Percentiles rank a stretch among this genome's conserved stretches.
Conservation (phyloP, 2,888 invertebrate species). For the Vanessa cardui region DNA sequence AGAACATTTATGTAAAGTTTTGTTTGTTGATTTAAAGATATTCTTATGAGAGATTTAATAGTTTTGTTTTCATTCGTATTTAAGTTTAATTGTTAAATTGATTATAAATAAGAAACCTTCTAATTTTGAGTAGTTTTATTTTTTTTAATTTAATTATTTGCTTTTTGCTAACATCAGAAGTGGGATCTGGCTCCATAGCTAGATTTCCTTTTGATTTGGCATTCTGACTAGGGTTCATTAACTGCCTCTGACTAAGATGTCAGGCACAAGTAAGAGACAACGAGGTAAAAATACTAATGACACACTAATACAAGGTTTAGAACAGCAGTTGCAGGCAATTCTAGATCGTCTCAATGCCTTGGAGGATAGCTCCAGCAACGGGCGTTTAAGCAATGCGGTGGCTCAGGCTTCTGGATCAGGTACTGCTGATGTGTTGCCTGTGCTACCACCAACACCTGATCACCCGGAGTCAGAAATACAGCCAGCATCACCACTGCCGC, state of each 20-base stretch:
- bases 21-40: slow-evolving; percentile 2
- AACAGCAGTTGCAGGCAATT: slow-evolving; percentile 1
- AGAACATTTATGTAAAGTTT: neutral
- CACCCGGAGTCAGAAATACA: neutral
- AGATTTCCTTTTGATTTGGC: slow-evolving; percentile 2
- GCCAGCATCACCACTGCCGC: neutral
- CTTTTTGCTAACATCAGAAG: neutral
- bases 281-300: slow-evolving; percentile 3
- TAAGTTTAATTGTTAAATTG: neutral
- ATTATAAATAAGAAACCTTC: neutral
- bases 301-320: neutral
- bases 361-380: neutral
- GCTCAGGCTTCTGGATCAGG: slow-evolving; percentile 1
- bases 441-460: neutral
- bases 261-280: neutral
- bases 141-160: neutral
- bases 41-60: neutral
- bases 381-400: neutral
- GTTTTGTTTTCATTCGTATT: neutral
- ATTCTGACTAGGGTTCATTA: neutral
- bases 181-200: slow-evolving; percentile 3
- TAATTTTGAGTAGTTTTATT: neutral
- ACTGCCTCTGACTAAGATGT: neutral
- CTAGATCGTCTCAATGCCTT: slow-evolving; percentile 1
- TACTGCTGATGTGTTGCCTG: neutral